Evolutionary conservation across 2,797 vertebrate genomes (phyloP).

Genomic region (Sebastes baramenuke): DNA sequence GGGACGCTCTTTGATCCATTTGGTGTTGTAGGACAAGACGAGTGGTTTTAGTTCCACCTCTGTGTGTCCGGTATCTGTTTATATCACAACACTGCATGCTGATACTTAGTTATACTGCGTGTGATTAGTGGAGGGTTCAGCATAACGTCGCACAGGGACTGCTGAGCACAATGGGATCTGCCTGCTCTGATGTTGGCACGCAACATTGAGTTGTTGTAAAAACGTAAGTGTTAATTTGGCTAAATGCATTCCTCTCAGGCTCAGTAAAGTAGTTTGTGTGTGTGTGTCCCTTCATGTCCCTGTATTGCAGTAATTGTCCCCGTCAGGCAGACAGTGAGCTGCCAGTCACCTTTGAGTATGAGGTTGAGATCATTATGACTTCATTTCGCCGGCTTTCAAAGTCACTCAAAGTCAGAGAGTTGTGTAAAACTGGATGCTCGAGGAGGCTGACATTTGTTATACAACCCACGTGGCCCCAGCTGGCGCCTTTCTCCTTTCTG

Average conservation of each 20-base stretch:
- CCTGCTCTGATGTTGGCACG: neutral
- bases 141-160: neutral
- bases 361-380: constrained; percentile 54
- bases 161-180: neutral
- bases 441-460: constrained; percentile 26
- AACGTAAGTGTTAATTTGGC: neutral
- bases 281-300: constrained; percentile 14
- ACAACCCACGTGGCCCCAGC: constrained; percentile 19
- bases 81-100: neutral
- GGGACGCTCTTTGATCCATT: constrained; percentile 28
- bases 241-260: constrained; percentile 1
- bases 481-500: constrained; percentile 13
- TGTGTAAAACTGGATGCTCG: constrained; percentile 34
- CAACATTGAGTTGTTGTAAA: neutral
- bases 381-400: constrained; percentile 44
- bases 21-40: neutral
- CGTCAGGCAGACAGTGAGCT: constrained; percentile 36
- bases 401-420: constrained; percentile 22
- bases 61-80: constrained; percentile 15
- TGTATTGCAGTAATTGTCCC: constrained; percentile 2
- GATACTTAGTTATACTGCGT: neutral
- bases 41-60: constrained; percentile 13
- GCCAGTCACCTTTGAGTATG: constrained; percentile 34
- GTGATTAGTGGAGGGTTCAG: neutral
- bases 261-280: neutral